Evolutionary conservation across 2,113 vertebrate genomes (phyloP).

Genomic region (Hyperoodon ampullatus): DNA sequence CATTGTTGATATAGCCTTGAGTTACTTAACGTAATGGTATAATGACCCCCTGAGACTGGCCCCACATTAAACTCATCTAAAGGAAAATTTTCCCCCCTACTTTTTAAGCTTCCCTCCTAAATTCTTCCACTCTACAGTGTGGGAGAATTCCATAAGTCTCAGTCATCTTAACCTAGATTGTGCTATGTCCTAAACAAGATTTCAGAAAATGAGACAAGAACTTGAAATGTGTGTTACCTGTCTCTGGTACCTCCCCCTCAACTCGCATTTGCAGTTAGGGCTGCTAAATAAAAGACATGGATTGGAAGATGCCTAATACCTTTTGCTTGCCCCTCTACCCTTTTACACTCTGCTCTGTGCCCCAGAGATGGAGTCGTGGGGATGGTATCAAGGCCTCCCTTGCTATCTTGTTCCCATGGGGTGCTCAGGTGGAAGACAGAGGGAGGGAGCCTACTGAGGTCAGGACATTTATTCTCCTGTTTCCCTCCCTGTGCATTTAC

Average conservation of each 20-base stretch:
- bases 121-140: not conserved
- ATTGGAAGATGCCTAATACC: not conserved
- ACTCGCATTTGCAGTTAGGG: not conserved
- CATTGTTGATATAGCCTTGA: conserved; percentile 1
- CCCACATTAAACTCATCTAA: not conserved
- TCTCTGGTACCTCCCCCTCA: not conserved
- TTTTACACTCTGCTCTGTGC: not conserved
- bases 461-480: not conserved
- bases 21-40: conserved; percentile 31
- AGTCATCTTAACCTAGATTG: not conserved
- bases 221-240: not conserved
- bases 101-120: not conserved
- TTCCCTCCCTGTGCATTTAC: not conserved
- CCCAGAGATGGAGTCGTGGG: rapidly evolving
- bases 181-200: not conserved
- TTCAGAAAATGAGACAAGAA: not conserved
- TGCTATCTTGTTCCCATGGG: not conserved
- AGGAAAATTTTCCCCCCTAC: not conserved
- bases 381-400: not conserved
- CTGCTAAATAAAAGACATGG: not conserved
- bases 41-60: not conserved
- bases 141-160: not conserved
- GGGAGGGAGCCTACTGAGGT: not conserved
- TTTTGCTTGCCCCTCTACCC: not conserved
- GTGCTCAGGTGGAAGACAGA: not conserved